Evolutionary conservation across 1,140 invertebrate genomes (phyloP).

Genomic region (Achatina immaculata): DNA sequence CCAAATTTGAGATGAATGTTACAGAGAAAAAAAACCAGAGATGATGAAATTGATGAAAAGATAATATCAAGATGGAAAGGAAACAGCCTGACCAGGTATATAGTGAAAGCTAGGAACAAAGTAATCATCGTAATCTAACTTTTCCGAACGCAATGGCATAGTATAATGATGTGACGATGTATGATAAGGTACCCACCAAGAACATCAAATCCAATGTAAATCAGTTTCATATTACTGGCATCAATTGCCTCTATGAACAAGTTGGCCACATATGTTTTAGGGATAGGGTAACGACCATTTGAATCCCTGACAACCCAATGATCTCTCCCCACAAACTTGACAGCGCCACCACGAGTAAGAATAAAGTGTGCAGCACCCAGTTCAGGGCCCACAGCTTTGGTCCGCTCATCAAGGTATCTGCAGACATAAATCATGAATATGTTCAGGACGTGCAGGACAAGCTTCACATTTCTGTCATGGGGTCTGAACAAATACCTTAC

Average conservation of each 20-base stretch:
- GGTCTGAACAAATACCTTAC: too few species aligned
- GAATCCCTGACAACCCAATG: conserved; percentile 17
- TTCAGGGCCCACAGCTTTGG: conserved; percentile 13
- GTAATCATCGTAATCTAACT: too few species aligned
- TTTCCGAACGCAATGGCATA: too few species aligned
- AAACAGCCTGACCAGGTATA: too few species aligned
- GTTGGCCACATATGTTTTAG: conserved; percentile 4
- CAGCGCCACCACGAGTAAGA: conserved; percentile 19
- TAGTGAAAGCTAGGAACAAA: too few species aligned
- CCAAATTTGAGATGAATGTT: neutral
- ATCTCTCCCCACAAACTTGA: conserved; percentile 31
- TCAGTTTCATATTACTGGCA: conserved; percentile 20
- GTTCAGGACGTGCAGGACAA: too few species aligned
- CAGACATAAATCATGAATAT: too few species aligned
- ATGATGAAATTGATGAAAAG: neutral
- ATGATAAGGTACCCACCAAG: conserved; percentile 11
- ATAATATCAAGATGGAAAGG: too few species aligned
- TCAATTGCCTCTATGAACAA: conserved; percentile 31
- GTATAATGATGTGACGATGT: too few species aligned
- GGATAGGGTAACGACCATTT: neutral
- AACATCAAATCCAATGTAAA: conserved; percentile 25
- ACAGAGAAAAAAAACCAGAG: neutral
- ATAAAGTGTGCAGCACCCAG: conserved; percentile 29
- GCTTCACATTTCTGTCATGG: too few species aligned
- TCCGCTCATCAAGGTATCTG: conserved; percentile 7